These are phyloP conservation scores for Odontamblyopus rebecca DNA, from an alignment of 2,797 vertebrate species.

Conservation along the genomic window DNA sequence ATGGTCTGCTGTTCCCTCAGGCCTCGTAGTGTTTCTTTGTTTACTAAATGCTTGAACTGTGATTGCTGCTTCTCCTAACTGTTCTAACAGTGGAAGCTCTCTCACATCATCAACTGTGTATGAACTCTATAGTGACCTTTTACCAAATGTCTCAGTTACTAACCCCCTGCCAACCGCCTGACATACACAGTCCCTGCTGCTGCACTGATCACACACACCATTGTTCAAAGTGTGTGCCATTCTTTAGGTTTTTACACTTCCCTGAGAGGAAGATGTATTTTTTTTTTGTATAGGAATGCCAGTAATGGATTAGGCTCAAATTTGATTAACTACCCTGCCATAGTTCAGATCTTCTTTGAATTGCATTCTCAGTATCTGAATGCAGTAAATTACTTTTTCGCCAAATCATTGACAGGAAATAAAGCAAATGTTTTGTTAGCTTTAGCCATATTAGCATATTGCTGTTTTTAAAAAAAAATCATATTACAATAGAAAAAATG, in stretches of 20 bases:
- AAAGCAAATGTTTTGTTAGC: not conserved
- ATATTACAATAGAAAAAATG: not conserved
- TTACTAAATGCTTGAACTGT: conserved; percentile 22
- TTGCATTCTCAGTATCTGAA: not conserved
- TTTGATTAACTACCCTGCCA: not conserved
- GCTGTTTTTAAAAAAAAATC: not conserved
- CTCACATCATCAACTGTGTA: conserved; percentile 43
- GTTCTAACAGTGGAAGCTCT: conserved; percentile 35
- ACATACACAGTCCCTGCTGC: conserved; percentile 54
- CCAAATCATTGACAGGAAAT: not conserved
- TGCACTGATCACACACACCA: conserved; percentile 29
- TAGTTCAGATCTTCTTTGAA: not conserved
- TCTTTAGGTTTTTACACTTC: conserved; percentile 4
- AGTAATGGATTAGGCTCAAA: not conserved
- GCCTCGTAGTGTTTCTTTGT: conserved; percentile 15
- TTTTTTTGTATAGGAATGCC: not conserved
- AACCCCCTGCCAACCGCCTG: conserved; percentile 58
- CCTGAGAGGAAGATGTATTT: not conserved
- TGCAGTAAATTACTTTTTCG: not conserved
- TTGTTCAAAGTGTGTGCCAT: conserved; percentile 4
- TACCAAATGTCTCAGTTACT: conserved; percentile 59
- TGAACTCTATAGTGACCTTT: conserved; percentile 67
- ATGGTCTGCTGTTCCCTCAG: not conserved
- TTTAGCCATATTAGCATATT: not conserved
- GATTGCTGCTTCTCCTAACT: conserved; percentile 21